phyloP scores from a whole-genome alignment of 2,113 vertebrate species.

The Coryphaenoides rupestris region DNA sequence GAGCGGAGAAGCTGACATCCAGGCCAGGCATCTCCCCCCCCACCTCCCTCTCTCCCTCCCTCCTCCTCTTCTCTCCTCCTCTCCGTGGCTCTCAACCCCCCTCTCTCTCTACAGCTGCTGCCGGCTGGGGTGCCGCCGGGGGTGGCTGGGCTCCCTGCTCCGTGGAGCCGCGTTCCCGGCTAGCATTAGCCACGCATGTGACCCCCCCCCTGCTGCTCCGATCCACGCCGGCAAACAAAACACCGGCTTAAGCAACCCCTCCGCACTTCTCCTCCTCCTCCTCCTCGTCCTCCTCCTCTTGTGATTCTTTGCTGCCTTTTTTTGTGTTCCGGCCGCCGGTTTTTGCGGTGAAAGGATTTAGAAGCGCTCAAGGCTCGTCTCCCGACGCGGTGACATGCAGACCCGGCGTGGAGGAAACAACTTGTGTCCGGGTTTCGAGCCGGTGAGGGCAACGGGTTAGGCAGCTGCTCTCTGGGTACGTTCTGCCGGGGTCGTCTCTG shows the following conservation, averaged over 20 bases:
- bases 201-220: constrained; percentile 9
- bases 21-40: constrained; percentile 31
- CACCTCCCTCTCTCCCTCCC: too few species aligned
- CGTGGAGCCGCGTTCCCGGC: constrained; percentile 1
- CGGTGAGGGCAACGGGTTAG: constrained; percentile 52
- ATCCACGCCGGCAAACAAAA: constrained; percentile 30
- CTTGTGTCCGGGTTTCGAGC: constrained; percentile 52
- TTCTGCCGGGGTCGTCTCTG: constrained; percentile 6
- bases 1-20: constrained; percentile 47
- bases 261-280: constrained; percentile 21
- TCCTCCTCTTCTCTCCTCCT: too few species aligned
- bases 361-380: too few species aligned
- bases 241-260: too few species aligned
- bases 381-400: too few species aligned
- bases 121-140: constrained; percentile 7
- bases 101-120: too few species aligned
- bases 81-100: too few species aligned
- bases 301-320: too few species aligned
- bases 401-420: constrained; percentile 16
- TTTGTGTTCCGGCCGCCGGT: too few species aligned
- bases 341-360: too few species aligned
- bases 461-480: constrained; percentile 17
- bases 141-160: constrained; percentile 11
- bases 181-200: constrained; percentile 28
- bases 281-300: constrained; percentile 14